Percentiles rank a stretch among this genome's conserved stretches.
phyloP scores from a whole-genome alignment of 1,140 invertebrate species.

The Drosophila melanogaster region DNA sequence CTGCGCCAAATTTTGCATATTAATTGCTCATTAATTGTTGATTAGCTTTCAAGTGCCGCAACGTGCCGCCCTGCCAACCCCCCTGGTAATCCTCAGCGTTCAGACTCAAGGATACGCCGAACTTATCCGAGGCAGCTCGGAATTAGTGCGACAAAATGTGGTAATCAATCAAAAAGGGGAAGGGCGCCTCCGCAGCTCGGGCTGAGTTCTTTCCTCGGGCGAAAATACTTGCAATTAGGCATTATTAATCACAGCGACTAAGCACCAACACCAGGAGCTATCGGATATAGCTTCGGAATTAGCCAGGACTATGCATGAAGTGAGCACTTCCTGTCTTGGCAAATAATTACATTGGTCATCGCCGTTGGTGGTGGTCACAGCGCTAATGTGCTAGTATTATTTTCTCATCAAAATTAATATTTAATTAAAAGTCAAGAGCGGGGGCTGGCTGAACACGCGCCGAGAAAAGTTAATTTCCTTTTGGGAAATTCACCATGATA shows the following conservation, averaged over 20 bases:
- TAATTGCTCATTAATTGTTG: slow-evolving; percentile 83
- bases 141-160: slow-evolving; percentile 78
- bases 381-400: slow-evolving; percentile 69
- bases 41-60: slow-evolving; percentile 67
- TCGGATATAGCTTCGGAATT: slow-evolving; percentile 18
- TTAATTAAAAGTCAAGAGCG: slow-evolving; percentile 71
- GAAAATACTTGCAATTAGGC: slow-evolving; percentile 81
- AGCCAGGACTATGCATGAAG: slow-evolving; percentile 36
- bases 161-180: slow-evolving; percentile 72
- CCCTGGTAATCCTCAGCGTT: slow-evolving; percentile 56
- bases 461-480: slow-evolving; percentile 23
- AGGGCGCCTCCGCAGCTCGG: slow-evolving; percentile 5
- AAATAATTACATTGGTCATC: slow-evolving; percentile 81
- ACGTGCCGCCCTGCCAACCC: slow-evolving; percentile 24
- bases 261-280: slow-evolving; percentile 38
- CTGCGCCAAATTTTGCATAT: slow-evolving; percentile 71
- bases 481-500: slow-evolving; percentile 11
- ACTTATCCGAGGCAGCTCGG: slow-evolving; percentile 52
- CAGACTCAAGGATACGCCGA: slow-evolving; percentile 65
- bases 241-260: slow-evolving; percentile 81
- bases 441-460: slow-evolving; percentile 20
- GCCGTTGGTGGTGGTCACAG: slow-evolving; percentile 34
- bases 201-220: slow-evolving; percentile 30
- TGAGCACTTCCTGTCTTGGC: slow-evolving; percentile 61
- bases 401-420: slow-evolving; percentile 78